Base-by-base conservation (phyloP, 2,113 vertebrate genomes). In the Paratilapia polleni region DNA sequence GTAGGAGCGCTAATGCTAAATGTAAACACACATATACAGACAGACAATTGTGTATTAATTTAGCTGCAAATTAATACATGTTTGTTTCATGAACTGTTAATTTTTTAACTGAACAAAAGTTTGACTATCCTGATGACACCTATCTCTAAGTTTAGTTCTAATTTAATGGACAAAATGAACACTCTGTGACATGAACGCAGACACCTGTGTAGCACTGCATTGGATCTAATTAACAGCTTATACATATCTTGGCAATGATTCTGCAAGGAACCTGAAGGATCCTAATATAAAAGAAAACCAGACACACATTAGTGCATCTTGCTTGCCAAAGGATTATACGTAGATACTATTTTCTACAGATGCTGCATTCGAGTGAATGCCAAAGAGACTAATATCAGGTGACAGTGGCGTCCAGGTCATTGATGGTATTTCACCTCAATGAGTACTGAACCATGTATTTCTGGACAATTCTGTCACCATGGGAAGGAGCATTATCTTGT, bases 381-480 rank as follows among this genome's bases (percentile, higher is more conserved):
- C 20, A 68, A 36, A 78, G 24, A 75, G 34, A 63, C 54, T 79
- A 14, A 68, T 54, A 74, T 74, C 20, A 28, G 57, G 60, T 83
- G 73, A 88, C 62, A 60, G 34, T n/a, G 22, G 49, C 74, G 81
- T 60, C 76, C 59, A 70, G 38, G 34, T 54, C 62, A 89, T 82
- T 82, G 64, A 82, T 7, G n/a, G 41, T 74, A 83, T 66, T 88
- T 74, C 36, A 75, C 68, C 77, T 80, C 66, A 73, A 81, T 84
- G 84, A 86, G 54, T 76, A 59, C 24, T 88, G 61, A 82, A 83
- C 60, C 85, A 74, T 60, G 52, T 20, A 80, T 85, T 85, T 38
- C 64, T 24, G 17, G 74, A 88, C 57, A 84, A 81, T 84, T 84
- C 59, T 41, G 70, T 88, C 88, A 82, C 54, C 52, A 56, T 31